Evolutionary conservation across 2,888 invertebrate species (phyloP), one percentile per base, ranked within the genome.

Genomic region (Incurvaria masculella): DNA sequence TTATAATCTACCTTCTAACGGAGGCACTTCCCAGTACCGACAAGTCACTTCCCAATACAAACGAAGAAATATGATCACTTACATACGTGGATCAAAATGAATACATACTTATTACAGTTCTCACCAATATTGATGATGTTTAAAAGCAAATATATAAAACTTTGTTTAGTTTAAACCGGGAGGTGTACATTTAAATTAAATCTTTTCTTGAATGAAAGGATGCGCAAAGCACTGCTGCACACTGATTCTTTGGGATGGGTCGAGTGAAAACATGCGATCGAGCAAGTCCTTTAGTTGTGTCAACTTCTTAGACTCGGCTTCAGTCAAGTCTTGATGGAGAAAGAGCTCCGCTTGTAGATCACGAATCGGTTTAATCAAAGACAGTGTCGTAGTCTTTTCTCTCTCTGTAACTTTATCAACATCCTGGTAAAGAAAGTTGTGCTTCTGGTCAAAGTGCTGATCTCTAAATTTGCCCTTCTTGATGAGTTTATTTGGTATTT

Each of bases 321-420:
- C 81, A 3, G 93, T 89, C 56, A 92, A 72, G 53, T 88, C 87
- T 69, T 92, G 94, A 49, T 61, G 63, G 46, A 91, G 92, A 55
- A 91, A 84, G 51, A 99, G 76, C 68, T 98, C 98, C n/a, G 87
- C 82, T 55, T 87, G 84, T 51, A 99, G 79, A 69, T 97, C 95
- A 55, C 96, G 85, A 20, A 82, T 83, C 14, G 89, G 81, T 64
- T 87, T 89, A 42, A 97, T 86, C 48, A 91, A 91, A 44, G 90
- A 84, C 82, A 97, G 84, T 54, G 94, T 91, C 45, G 95, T 92
- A 52, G 95, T 83, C 78, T 98, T 99, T 66, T 97, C 97, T 84
- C 95, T 83, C 65, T 97, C 95, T 4, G 97, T 97, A 52, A 97
- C 88, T 81, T 93, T 96, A 71, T 99, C 99, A 56, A 95, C 92